Base-by-base conservation (phyloP, 2,797 vertebrate species). In the Mallotus villosus region DNA sequence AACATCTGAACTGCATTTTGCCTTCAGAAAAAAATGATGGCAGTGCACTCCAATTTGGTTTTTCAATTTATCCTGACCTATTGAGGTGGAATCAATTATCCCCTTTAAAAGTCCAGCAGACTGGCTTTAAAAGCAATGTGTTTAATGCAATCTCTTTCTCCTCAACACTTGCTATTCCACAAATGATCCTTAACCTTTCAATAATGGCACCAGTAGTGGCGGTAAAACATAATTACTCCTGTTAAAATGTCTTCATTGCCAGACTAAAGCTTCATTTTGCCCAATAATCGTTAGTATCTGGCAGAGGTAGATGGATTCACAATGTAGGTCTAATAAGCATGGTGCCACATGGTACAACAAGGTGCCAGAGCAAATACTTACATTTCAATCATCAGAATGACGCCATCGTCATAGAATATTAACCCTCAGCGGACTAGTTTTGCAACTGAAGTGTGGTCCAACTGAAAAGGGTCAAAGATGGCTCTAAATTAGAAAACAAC, bases 231-330 rank as follows among this genome's bases (percentile, higher is more conserved):
- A 61, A 67, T 67, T 46, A 72, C 17, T 17, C 24, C 16, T 32
- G 71, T 67, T 66, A 25, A 67, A 22, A 67, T 58, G 51, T 25
- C 34, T 72, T 59, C 53, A 58, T 59, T 37, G 51, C 63, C 29
- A 9, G 51, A 57, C 61, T 64, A 49, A 57, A 25, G 60, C 21
- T 24, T 72, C 7, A 32, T 57, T 12, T 32, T 22, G 46, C 4
- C 61, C 70, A 8, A 53, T 63, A 29, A 53, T 71, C 21, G 37
- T 25, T 59, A 57, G 22, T 59, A 71, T 25, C 41, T 60, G 24
- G 22, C 37, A 51, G 21, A 41, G 34, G 14, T n/a, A 34, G 27
- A 71, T 24, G 17, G 21, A 41, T 12, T 57, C 51, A 34, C 4
- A 21, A 37, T 53, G 27, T 4, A 63, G 8, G 7, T 24, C 5